phyloP scores from a whole-genome alignment of 1,140 invertebrate genomes.

The Magallana angulata region DNA sequence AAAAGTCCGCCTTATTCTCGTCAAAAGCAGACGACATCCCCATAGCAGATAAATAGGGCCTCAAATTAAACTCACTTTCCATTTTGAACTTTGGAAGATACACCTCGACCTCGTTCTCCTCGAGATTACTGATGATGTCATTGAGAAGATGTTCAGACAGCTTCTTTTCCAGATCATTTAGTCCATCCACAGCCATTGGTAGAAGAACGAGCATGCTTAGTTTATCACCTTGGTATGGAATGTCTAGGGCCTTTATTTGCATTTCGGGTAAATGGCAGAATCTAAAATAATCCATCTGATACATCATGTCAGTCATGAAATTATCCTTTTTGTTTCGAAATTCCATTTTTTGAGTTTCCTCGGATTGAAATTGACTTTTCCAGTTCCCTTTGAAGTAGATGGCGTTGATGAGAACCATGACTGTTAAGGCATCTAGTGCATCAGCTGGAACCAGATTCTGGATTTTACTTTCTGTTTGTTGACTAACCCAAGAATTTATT shows the following conservation, averaged over 20 bases:
- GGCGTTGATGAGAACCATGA: conserved; percentile 87
- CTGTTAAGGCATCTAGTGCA: conserved; percentile 81
- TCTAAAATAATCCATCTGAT: conserved; percentile 46
- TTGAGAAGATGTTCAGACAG: conserved; percentile 30
- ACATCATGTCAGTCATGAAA: conserved; percentile 61
- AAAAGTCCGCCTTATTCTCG: conserved; percentile 60
- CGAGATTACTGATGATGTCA: conserved; percentile 10
- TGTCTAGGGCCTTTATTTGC: conserved; percentile 85
- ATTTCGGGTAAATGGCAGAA: conserved; percentile 40
- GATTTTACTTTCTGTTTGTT: conserved; percentile 86
- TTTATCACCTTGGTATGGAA: conserved; percentile 85
- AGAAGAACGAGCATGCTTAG: conserved; percentile 87
- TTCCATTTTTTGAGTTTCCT: conserved; percentile 79
- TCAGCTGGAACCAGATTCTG: conserved; percentile 84
- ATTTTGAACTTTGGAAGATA: conserved; percentile 74
- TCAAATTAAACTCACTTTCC: conserved; percentile 65
- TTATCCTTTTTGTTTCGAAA: conserved; percentile 52
- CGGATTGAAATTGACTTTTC: conserved; percentile 85
- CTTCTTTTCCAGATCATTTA: conserved; percentile 62
- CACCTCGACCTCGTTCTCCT: conserved; percentile 60
- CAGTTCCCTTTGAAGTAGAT: conserved; percentile 89
- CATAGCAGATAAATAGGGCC: conserved; percentile 75
- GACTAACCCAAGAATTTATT: too few species aligned
- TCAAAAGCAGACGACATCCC: conserved; percentile 64
- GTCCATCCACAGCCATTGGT: conserved; percentile 79